A percentile compares a stretch with the other conserved stretches of the same genome.
Evolutionary conservation across 2,888 invertebrate genomes (phyloP).

Genomic region (Temnothorax ravouxi): DNA sequence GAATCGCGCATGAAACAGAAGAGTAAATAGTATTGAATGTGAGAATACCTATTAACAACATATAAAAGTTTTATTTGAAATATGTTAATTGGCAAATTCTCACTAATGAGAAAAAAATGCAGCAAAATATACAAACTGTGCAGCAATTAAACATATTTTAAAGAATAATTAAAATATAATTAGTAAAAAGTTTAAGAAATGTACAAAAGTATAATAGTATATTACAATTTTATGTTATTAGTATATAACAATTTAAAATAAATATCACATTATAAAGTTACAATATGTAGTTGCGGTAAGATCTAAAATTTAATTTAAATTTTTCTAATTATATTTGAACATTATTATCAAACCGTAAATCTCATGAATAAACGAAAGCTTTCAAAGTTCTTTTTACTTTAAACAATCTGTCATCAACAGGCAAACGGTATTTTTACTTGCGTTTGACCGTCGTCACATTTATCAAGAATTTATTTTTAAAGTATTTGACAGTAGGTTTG

Average conservation of each 20-base stretch:
- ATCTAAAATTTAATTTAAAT: conserved; percentile 1
- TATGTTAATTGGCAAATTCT: background rate
- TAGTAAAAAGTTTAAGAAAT: background rate
- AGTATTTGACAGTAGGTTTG: background rate
- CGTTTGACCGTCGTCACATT: background rate
- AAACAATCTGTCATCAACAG: background rate
- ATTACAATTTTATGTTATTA: background rate
- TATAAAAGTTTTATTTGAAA: conserved; percentile 5
- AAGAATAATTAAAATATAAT: background rate
- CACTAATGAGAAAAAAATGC: background rate
- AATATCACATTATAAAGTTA: background rate
- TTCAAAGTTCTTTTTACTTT: conserved; percentile 1
- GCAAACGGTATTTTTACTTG: conserved; percentile 17
- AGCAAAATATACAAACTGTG: background rate
- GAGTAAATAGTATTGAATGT: conserved; percentile 53
- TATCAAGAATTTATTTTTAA: background rate
- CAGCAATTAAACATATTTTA: background rate
- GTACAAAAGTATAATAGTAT: background rate
- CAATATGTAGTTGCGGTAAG: background rate
- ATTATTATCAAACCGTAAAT: background rate
- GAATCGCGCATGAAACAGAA: conserved; percentile 49
- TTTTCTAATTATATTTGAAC: background rate
- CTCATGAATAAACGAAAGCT: background rate
- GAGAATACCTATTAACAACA: conserved; percentile 39
- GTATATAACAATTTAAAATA: background rate